Evolutionary conservation across 1,140 invertebrate genomes (phyloP).

Genomic region (Drosophila asahinai): DNA sequence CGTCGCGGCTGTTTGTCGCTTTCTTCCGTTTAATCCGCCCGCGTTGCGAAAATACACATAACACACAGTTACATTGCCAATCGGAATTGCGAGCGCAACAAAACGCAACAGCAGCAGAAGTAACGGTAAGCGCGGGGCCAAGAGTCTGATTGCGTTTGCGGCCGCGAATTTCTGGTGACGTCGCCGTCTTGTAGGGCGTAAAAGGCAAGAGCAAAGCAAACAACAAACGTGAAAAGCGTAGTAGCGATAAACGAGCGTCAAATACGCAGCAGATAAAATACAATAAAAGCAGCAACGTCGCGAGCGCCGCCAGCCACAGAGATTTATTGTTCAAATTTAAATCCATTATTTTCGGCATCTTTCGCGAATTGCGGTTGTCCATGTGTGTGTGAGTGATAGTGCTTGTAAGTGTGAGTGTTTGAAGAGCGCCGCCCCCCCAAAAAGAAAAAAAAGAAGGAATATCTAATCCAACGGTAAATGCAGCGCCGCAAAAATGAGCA

Average conservation of each 20-base stretch:
- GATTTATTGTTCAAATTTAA: slow-evolving; percentile 40
- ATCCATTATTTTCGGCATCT: slow-evolving; percentile 41
- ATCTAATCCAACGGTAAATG: slow-evolving; percentile 76
- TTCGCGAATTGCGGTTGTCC: slow-evolving; percentile 15
- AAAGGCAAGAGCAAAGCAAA: slow-evolving; percentile 56
- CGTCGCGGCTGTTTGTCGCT: slow-evolving; percentile 29
- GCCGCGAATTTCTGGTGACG: slow-evolving; percentile 45
- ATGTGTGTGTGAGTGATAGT: slow-evolving; percentile 20
- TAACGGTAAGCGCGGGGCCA: background rate
- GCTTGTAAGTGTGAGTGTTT: slow-evolving; percentile 14
- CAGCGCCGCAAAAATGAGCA: slow-evolving; percentile 78
- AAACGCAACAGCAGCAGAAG: slow-evolving; percentile 3
- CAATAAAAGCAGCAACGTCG: slow-evolving; percentile 37
- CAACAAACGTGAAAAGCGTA: slow-evolving; percentile 56
- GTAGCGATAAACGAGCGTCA: slow-evolving; percentile 50
- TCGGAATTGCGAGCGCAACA: slow-evolving; percentile 1
- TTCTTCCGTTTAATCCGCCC: slow-evolving; percentile 26
- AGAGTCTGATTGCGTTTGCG: slow-evolving; percentile 25
- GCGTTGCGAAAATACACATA: slow-evolving; percentile 23
- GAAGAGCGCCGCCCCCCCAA: slow-evolving; percentile 32
- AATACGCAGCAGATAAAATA: slow-evolving; percentile 60
- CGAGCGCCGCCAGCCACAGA: slow-evolving; percentile 15
- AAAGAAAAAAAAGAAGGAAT: slow-evolving; percentile 28
- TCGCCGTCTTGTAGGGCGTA: slow-evolving; percentile 46
- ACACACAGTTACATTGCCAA: slow-evolving; percentile 10